Evolutionary conservation across 2,113 vertebrate genomes (phyloP), one percentile per base, ranked within the genome.

Genomic region (Hemichromis elongatus): DNA sequence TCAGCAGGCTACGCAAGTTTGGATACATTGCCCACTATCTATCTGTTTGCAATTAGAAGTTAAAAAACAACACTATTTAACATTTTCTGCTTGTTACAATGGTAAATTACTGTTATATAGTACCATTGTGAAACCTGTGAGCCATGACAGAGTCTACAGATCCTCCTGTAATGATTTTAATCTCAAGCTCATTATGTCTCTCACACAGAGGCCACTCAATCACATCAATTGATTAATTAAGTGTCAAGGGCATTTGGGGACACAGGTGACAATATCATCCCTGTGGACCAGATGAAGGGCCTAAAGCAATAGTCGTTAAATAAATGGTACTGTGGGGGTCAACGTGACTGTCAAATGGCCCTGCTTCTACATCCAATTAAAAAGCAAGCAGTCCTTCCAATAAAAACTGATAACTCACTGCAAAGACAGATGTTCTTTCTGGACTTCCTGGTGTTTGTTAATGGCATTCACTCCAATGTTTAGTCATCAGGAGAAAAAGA

Each of bases 161-260:
- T 80, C 83, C 80, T 81, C 55, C 33, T 88, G 68, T 81, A 91
- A 91, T n/a, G 87, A 93, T 94, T 94, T 92, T 92, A 94, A 94
- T 94, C 92, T 92, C 89, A 75, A 92, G 84, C 93, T 95, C 91
- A 91, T 94, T 93, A 92, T 86, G 87, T 94, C 80, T 89, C 86
- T 54, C 84, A 81, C 90, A 92, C 88, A 89, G 61, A 84, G 85
- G 61, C 86, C 85, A 88, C 92, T 94, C 92, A 92, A 90, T 95
- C 93, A 93, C 89, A 89, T 87, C 89, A 86, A 94, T 92, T 93
- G 92, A 95, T 93, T 93, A 90, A 92, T 93, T 90, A 94, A 93
- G 88, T 90, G 81, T 86, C 92, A 90, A 93, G 92, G 90, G 86
- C 79, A 12, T 91, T 83, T 82, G 66, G 82, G 82, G 79, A 88